Evolutionary conservation across 2,888 invertebrate genomes (phyloP), one percentile per base, ranked within the genome.

Genomic region (Epiblema foenella): DNA sequence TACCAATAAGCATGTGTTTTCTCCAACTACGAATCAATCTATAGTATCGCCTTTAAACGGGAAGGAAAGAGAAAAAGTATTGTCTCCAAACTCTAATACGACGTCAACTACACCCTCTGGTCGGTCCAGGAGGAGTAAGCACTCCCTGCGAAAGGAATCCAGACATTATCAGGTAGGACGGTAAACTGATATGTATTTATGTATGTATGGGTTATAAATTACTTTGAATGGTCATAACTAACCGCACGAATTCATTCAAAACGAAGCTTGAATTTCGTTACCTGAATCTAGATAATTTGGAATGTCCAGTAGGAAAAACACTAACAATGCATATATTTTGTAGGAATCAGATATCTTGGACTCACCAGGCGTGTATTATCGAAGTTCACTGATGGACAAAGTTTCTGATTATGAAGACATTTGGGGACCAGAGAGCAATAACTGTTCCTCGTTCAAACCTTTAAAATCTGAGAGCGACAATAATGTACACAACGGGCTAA

Each of bases 351-450:
- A 97, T 83, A 97, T 97, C 74, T 91, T 97, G 76, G 97, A 97
- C 87, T 97, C 97, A 67, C 96, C 96, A 42, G 96, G 96, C 74
- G 94, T 96, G 65, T 98, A 98, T 83, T 98, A 97, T 84, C 94
- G 97, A 79, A 98, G 98, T 87, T 97, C 97, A 1, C 94, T 98
- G 42, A 96, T 97, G 74, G 98, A 98, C 85, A 98, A 98, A 92
- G 96, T 97, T 58, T 98, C 98, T 79, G 98, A 98, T 89, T 98
- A 98, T 84, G 98, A 98, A 91, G 98, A 98, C 85, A 96, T 98
- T 78, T 98, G 98, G 98, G 95, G 96, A 75, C 95, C 95, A 67
- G 95, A 95, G 82, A 86, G 87, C 74, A 93, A 92, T 76, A 89
- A 86, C 74, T 91, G 93, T 76, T 89, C 94, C 49, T 90, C 93